Percentiles rank a stretch among this genome's conserved stretches.
phyloP scores from a whole-genome alignment of 2,797 vertebrate species.

The Luscinia megarhynchos region DNA sequence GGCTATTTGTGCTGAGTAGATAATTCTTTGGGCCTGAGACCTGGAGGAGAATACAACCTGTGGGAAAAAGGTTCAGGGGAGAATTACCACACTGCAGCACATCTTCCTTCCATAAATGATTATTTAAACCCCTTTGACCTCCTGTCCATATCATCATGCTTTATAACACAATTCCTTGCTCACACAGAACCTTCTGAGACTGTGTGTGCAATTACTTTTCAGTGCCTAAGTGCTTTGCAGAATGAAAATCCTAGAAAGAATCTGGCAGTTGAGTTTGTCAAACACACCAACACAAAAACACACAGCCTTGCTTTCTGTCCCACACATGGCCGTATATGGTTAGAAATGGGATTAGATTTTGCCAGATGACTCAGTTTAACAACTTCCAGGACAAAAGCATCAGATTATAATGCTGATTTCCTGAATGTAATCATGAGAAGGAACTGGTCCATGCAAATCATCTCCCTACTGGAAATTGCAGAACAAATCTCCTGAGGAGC shows the following conservation, averaged over 20 bases:
- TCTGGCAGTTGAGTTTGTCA: background rate
- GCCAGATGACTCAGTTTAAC: constrained; percentile 64
- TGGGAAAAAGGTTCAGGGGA: background rate
- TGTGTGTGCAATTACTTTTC: background rate
- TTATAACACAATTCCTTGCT: background rate
- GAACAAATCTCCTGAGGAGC: constrained; percentile 61
- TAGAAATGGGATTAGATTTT: constrained; percentile 34
- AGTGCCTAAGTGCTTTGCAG: background rate
- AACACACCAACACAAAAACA: background rate
- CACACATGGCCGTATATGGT: constrained; percentile 27
- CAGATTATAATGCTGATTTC: constrained; percentile 54
- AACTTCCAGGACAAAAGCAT: constrained; percentile 48
- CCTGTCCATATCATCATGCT: background rate
- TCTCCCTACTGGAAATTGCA: constrained; percentile 77
- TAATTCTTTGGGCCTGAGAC: background rate
- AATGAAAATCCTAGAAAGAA: constrained; percentile 27
- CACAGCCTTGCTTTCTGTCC: background rate
- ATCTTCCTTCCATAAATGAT: background rate
- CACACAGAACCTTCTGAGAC: background rate
- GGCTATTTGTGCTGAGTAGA: background rate
- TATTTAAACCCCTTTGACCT: background rate
- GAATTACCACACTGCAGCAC: background rate
- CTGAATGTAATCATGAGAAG: constrained; percentile 56
- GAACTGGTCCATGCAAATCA: constrained; percentile 72
- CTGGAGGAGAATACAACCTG: background rate